Evolutionary conservation across 1,140 invertebrate genomes (phyloP), one percentile per base, ranked within the genome.

Genomic region (Caerostris darwini): DNA sequence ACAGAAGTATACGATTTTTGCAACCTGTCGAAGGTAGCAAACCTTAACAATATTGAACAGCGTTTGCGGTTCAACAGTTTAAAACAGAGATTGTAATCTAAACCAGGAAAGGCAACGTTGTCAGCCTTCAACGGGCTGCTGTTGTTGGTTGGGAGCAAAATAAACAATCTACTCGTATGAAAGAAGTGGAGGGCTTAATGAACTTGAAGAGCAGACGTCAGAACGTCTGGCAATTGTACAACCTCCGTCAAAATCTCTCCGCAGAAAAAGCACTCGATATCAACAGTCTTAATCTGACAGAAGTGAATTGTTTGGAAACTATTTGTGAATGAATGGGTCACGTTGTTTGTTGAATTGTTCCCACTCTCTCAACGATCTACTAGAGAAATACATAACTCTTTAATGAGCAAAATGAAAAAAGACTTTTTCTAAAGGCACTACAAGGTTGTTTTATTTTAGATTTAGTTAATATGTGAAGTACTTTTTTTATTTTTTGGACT

Each of bases 1-100:
- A n/a, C n/a, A n/a, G n/a, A 53, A 34, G 12, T 12, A 8, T 53
- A 3, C 50, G 12, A 50, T 8, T 77, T 50, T n/a, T n/a, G n/a
- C n/a, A n/a, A n/a, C 34, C 69, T 12, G 10, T n/a, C 5, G 69
- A 8, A 77, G 69, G 34, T 77, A 77, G 69, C 8, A 77, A 77
- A 77, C 19, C 34, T 77, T 12, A 77, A 12, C 50, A 53, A 12
- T n/a, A 77, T 53, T 50, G 34, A 10, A 77, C n/a, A 71, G 50
- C 69, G 7, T 34, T 57, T 83, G 53, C 82, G 82, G 56, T 83
- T 57, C 53, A 83, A 83, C 53, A 83, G 54, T 7, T 82, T 34
- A n/a, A 53, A 34, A 77, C 34, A 0, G 10, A 58, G 54, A 57
- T 57, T 57, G 54, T n/a, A 83, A 83, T 56, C 53, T 83, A 17